phyloP scores from a whole-genome alignment of 2,888 invertebrate species.

The Dilophus febrilis region DNA sequence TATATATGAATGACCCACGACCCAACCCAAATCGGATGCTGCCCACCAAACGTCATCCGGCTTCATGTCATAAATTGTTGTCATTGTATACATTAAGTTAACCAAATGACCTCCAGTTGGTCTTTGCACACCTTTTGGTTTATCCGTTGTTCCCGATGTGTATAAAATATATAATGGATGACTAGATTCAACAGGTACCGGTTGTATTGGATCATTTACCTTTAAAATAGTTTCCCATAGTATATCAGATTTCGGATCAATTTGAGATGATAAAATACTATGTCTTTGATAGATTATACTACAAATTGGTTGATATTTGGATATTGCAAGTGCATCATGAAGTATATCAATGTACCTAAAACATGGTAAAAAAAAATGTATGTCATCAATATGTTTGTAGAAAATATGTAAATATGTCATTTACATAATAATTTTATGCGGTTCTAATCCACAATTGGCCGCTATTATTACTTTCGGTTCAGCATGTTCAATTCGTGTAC shows the following conservation, averaged over 20 bases:
- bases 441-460: slow-evolving; percentile 83
- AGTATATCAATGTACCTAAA: slow-evolving; percentile 24
- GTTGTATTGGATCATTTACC: slow-evolving; percentile 49
- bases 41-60: slow-evolving; percentile 79
- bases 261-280: slow-evolving; percentile 42
- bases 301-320: slow-evolving; percentile 51
- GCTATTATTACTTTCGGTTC: slow-evolving; percentile 78
- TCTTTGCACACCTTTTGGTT: slow-evolving; percentile 61
- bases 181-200: slow-evolving; percentile 68
- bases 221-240: slow-evolving; percentile 60
- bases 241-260: slow-evolving; percentile 50
- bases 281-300: slow-evolving; percentile 72
- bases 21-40: slow-evolving; percentile 81
- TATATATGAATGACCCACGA: slow-evolving; percentile 88
- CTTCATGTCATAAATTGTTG: slow-evolving; percentile 59
- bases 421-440: slow-evolving; percentile 60
- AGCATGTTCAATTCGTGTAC: slow-evolving; percentile 72
- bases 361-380: not conserved
- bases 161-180: slow-evolving; percentile 84
- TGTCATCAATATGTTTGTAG: not conserved
- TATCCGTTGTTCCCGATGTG: slow-evolving; percentile 76
- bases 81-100: slow-evolving; percentile 70
- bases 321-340: slow-evolving; percentile 48
- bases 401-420: not conserved
- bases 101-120: slow-evolving; percentile 82